Base-by-base conservation (phyloP, 2,888 invertebrate species). In the Celastrina argiolus region DNA sequence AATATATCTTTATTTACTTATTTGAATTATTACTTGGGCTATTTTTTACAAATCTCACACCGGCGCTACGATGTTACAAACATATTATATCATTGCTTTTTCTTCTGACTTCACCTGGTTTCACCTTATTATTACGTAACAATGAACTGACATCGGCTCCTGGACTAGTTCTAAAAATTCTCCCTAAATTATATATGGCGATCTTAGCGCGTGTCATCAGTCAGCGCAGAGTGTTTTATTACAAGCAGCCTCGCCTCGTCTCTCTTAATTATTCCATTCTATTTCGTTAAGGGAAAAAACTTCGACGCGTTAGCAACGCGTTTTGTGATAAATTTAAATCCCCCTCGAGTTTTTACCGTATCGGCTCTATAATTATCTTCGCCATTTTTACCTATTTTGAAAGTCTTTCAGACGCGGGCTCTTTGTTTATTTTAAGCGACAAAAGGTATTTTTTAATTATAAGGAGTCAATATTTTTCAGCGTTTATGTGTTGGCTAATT, bases 301-400 rank as follows among this genome's bases (percentile, higher is more conserved):
- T 74, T 74, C 73, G 70, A 76, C 80, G 78, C 81, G 80, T 79
- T 81, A 78, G 87, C 84, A 77, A 88, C 87, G 83, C 84, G 85
- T 87, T 88, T 84, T 82, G 82, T 76, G 80, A 81, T 88, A 89
- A 85, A 88, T 85, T 85, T 90, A 89, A 84, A 83, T 85, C 83
- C 81, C 77, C 74, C 69, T 71, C 74, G 71, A 75, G 76, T 80
- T 81, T 80, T 83, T 80, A 77, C 74, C 70, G 74, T 69, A 74
- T 70, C 70, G 67, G 74, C 75, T 77, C 75, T 82, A 82, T 83
- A 84, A 83, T 84, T 84, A 83, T 80, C 82, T 76, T 12, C 59
- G 36, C 61, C 78, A 73, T 76, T 78, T 82, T 75, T 76, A 76
- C 76, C 75, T 77, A 74, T 74, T 74, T 77, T 72, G 69, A 74